phyloP scores from a whole-genome alignment of 2,888 invertebrate genomes.

The Dryadula phaetusa region DNA sequence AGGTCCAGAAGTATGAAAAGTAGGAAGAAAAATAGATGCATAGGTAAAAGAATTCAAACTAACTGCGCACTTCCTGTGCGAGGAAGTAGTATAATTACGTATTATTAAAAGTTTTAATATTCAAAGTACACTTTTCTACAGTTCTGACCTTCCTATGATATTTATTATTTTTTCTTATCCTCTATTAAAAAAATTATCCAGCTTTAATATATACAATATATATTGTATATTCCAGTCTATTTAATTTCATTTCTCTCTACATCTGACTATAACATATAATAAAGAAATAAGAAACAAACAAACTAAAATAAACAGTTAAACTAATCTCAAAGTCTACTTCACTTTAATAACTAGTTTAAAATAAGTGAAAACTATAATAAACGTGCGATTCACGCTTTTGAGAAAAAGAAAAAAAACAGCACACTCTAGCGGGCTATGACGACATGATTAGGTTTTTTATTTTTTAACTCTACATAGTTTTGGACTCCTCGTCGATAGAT shows the following conservation, averaged over 20 bases:
- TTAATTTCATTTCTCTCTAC: background rate
- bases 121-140: too few relatives aligned
- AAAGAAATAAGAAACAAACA: background rate
- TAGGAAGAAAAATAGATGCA: too few relatives aligned
- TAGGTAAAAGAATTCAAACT: too few relatives aligned
- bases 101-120: too few relatives aligned
- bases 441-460: constrained; percentile 54
- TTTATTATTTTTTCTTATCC: too few relatives aligned
- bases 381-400: constrained; percentile 31
- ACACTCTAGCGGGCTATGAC: constrained; percentile 65
- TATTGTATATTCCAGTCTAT: background rate
- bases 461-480: constrained; percentile 41
- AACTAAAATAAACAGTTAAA: constrained; percentile 10
- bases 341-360: constrained; percentile 16
- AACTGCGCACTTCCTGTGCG: too few relatives aligned
- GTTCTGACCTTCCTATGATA: too few relatives aligned
- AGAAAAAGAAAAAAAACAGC: constrained; percentile 63
- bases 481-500: constrained; percentile 48
- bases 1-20: too few relatives aligned
- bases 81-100: too few relatives aligned
- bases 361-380: constrained; percentile 3
- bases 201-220: too few relatives aligned
- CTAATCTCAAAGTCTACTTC: constrained; percentile 12
- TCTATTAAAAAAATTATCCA: too few relatives aligned
- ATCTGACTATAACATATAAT: background rate